Conservation (phyloP, 2,113 vertebrate species). For the Tautogolabrus adspersus region DNA sequence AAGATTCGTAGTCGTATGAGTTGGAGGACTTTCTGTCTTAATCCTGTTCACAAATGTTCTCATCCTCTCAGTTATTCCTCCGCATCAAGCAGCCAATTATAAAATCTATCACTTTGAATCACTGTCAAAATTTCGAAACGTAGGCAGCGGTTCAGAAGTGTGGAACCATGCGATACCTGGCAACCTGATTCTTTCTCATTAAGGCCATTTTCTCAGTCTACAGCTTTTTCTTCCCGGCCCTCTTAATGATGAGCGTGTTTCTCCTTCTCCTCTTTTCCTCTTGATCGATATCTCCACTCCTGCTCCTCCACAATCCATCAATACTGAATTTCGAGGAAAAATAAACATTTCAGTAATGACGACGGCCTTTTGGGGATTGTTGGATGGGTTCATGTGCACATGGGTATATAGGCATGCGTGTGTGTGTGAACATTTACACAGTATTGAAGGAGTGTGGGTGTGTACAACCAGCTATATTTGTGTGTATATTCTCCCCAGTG, state of each 20-base stretch:
- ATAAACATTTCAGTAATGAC: constrained; percentile 51
- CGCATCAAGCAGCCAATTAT: background rate
- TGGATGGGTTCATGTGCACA: constrained; percentile 17
- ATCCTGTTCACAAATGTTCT: background rate
- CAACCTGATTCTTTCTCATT: constrained; percentile 48
- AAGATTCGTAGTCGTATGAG: background rate
- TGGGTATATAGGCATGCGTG: background rate
- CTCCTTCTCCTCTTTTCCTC: constrained; percentile 47
- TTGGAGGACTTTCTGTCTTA: background rate
- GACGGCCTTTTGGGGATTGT: constrained; percentile 27
- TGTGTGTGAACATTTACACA: background rate
- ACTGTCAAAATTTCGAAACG: too few relatives aligned
- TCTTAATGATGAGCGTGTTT: constrained; percentile 65
- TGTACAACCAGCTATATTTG: constrained; percentile 7
- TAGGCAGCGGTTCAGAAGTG: background rate
- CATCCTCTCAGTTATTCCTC: background rate
- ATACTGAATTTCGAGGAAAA: constrained; percentile 61
- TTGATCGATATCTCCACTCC: constrained; percentile 58
- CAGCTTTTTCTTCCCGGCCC: constrained; percentile 41
- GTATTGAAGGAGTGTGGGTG: background rate
- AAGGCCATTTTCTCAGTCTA: constrained; percentile 33
- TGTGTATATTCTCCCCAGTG: constrained; percentile 26
- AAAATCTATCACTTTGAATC: background rate
- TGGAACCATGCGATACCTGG: background rate
- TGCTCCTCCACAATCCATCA: constrained; percentile 49